Base-by-base conservation (phyloP, 2,113 vertebrate genomes). In the Sisor rabdophorus region DNA sequence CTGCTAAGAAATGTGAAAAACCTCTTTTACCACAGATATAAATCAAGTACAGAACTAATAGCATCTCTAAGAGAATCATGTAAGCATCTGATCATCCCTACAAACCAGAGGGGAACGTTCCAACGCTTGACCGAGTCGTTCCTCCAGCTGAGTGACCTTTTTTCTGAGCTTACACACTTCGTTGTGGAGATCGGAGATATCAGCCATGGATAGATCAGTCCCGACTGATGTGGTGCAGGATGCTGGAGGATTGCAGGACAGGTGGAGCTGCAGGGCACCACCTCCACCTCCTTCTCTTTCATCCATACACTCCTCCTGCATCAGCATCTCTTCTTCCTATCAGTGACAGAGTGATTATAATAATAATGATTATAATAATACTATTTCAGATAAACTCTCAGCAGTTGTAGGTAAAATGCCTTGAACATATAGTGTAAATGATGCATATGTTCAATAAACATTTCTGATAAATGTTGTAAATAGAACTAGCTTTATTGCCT, bases 191-290 rank as follows among this genome's bases (percentile, higher is more conserved):
- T 28, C 22, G 1, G 67, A 28, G 32, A 74, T 74, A 59, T 61
- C 58, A 2, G 32, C 17, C 72, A 74, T 74, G 47, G 72, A 63
- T 26, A 74, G 71, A 13, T 73, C 71, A 0, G 71, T 73, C 56
- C 36, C 71, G 4, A 73, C 56, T 20, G 44, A 2, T 24, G 17
- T 17, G 0, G 52, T 55, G 50, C 52, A 54, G 50, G 69, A 68
- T 3, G 64, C 9, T 6, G 63, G 63, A 36, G 63, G 36, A 47
- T 24, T 44, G 8, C 64, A 44, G 13, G 19, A 13, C 64, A 68
- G 40, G 44, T 48, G 64, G 44, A 19, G 67, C 67, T 20, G 47
- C 47, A 69, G 47, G 47, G 48, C 47, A 28, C 15, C 47, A 19
- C 50, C 65, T 19, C 26, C 22, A 28, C 48, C 47, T 16, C 48